Evolutionary conservation across 2,113 vertebrate species (phyloP).

Genomic region (Zingel zingel): DNA sequence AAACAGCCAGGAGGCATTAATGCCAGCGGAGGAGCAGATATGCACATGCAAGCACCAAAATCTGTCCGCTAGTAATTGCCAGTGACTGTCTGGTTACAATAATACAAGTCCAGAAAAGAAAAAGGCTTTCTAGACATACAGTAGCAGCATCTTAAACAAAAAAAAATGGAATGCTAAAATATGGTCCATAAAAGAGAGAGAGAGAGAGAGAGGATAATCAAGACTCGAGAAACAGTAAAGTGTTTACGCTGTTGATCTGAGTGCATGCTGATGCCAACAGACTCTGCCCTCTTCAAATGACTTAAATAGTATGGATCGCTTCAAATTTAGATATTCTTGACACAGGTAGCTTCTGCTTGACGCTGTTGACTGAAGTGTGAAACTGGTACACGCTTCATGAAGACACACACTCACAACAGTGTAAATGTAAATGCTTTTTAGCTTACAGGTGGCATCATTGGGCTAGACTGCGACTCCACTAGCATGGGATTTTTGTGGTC

Average conservation of each 20-base stretch:
- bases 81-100: constrained; percentile 34
- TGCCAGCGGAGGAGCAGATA: constrained; percentile 30
- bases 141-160: constrained; percentile 20
- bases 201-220: not conserved
- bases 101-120: constrained; percentile 32
- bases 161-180: constrained; percentile 53
- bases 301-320: not conserved
- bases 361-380: too few relatives aligned
- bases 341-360: not conserved
- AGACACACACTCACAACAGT: not conserved
- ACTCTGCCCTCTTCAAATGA: not conserved
- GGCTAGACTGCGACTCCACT: not conserved
- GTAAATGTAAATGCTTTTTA: not conserved
- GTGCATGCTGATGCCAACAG: not conserved
- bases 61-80: constrained; percentile 17
- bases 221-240: not conserved
- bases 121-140: constrained; percentile 13
- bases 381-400: constrained; percentile 27
- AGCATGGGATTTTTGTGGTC: not conserved
- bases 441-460: not conserved
- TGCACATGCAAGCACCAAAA: constrained; percentile 63
- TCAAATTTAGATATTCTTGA: not conserved
- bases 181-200: constrained; percentile 21
- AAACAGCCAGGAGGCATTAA: constrained; percentile 1
- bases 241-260: not conserved